Evolutionary conservation across 2,113 vertebrate species (phyloP).

Genomic region (Rhabdomys dilectus): DNA sequence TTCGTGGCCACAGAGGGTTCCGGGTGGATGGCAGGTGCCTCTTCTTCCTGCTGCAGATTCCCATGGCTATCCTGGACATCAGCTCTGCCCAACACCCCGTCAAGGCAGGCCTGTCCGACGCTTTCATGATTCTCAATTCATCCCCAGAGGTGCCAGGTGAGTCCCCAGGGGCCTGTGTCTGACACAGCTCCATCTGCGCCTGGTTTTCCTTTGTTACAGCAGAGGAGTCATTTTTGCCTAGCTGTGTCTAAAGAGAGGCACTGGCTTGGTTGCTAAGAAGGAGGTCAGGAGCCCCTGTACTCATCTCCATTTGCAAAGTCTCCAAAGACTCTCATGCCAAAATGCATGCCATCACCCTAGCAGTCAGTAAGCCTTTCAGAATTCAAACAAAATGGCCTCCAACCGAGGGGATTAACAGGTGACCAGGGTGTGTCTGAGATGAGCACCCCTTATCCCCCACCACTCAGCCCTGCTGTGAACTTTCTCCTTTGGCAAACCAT

Average conservation of each 20-base stretch:
- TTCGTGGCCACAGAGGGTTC: not conserved
- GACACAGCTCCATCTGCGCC: not conserved
- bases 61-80: constrained; percentile 91
- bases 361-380: not conserved
- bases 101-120: constrained; percentile 96
- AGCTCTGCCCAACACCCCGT: constrained; percentile 95
- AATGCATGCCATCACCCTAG: no score
- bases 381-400: not conserved
- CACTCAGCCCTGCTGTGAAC: not conserved
- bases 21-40: not conserved
- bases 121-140: constrained; percentile 92
- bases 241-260: not conserved
- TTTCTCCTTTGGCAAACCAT: not conserved
- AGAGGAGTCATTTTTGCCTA: not conserved
- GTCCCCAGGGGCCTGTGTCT: constrained; percentile 27
- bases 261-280: not conserved
- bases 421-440: not conserved
- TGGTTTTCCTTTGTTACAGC: not conserved
- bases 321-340: not conserved
- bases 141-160: constrained; percentile 89
- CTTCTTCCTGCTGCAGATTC: constrained; percentile 88
- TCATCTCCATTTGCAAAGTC: not conserved
- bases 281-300: not conserved
- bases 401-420: not conserved
- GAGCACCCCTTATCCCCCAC: not conserved